These are phyloP conservation scores for Luperina nickerlii DNA, from an alignment of 2,888 invertebrate genomes.

Conservation along the genomic window DNA sequence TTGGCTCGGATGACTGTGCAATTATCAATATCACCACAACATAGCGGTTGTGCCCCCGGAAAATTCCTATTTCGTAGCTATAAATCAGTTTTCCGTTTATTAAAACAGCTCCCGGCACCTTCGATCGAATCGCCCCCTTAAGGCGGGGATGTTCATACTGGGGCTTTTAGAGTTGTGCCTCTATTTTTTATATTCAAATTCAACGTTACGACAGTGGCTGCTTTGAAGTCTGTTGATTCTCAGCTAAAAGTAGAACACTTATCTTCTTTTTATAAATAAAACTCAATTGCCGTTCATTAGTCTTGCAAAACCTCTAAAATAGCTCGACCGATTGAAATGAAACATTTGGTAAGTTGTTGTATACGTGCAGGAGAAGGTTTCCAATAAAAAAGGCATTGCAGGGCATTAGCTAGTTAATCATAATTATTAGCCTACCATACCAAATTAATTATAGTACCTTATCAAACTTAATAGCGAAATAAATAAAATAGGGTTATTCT, in stretches of 20 bases:
- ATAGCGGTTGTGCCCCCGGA: constrained; percentile 75
- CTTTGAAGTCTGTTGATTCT: not conserved
- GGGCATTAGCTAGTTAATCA: not conserved
- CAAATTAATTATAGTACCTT: too few relatives aligned
- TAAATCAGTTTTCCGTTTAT: constrained; percentile 88
- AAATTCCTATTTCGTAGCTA: constrained; percentile 82
- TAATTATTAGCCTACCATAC: not conserved
- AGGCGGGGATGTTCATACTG: constrained; percentile 52
- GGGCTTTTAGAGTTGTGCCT: constrained; percentile 12
- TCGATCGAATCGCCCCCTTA: constrained; percentile 73
- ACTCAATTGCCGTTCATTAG: not conserved
- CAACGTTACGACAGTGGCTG: not conserved
- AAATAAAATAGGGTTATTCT: not conserved
- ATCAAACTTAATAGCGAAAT: not conserved
- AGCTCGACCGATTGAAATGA: not conserved
- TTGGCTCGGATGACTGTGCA: constrained; percentile 84
- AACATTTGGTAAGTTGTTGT: too few relatives aligned
- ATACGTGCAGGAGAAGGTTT: not conserved
- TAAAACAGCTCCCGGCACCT: constrained; percentile 81
- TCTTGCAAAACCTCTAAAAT: not conserved
- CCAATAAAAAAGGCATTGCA: not conserved
- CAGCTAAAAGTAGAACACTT: too few relatives aligned
- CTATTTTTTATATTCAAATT: not conserved
- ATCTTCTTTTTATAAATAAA: not conserved
- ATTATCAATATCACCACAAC: constrained; percentile 79